Conservation (phyloP, 2,888 invertebrate genomes). For the Callinectes sapidus region DNA sequence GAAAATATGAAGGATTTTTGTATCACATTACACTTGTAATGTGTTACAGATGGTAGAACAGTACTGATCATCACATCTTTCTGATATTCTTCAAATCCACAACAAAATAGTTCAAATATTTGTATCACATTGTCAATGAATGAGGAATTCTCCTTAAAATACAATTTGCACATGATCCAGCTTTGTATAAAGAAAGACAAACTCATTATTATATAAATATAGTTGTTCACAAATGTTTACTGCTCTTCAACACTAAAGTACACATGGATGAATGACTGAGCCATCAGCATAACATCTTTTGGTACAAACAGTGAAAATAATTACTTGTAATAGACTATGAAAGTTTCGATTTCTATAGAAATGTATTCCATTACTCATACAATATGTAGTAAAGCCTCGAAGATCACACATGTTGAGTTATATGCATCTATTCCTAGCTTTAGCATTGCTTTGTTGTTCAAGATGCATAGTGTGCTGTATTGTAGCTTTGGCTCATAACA, state of each 20-base stretch:
- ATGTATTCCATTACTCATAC: neutral
- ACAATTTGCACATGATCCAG: neutral
- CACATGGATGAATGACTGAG: too few species aligned
- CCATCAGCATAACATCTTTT: too few species aligned
- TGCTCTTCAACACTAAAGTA: too few species aligned
- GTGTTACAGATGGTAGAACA: neutral
- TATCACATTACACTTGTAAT: neutral
- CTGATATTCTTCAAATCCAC: neutral
- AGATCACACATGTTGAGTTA: too few species aligned
- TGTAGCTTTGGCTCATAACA: too few species aligned
- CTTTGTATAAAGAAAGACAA: neutral
- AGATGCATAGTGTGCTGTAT: too few species aligned
- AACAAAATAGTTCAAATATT: neutral
- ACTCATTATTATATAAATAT: neutral
- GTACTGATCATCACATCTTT: neutral
- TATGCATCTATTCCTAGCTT: too few species aligned
- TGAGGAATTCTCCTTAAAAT: neutral
- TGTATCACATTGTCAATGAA: neutral
- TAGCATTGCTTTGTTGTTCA: too few species aligned
- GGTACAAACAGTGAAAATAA: too few species aligned
- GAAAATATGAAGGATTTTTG: neutral
- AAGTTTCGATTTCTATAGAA: neutral
- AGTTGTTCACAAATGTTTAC: too few species aligned
- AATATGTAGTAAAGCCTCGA: too few species aligned
- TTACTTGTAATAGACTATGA: neutral